A percentile compares a stretch with the other conserved stretches of the same genome.
Conservation (phyloP, 35 echinoderm and acorn worm genomes). For the Ophioderma brevispina region DNA sequence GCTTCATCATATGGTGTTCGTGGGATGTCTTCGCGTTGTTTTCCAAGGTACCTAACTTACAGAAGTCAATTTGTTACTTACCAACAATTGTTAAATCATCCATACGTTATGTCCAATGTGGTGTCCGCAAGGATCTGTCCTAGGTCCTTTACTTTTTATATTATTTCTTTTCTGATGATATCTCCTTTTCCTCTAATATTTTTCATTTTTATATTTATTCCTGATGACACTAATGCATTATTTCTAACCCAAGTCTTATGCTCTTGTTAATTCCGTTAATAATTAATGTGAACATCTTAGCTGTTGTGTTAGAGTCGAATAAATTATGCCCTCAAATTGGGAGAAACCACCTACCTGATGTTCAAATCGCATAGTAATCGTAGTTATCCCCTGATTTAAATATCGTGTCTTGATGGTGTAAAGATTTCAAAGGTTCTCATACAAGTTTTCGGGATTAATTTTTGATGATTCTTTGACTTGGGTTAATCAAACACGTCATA, state of each 20-base stretch:
- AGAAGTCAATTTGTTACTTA: constrained; percentile 50
- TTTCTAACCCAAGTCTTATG: not conserved
- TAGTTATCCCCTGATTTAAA: no score
- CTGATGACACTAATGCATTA: no score
- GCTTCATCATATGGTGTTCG: no score
- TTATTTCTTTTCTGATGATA: constrained; percentile 34
- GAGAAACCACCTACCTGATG: no score
- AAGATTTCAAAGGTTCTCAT: not conserved
- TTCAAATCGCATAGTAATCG: no score
- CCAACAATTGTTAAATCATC: not conserved
- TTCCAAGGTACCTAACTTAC: constrained; percentile 54
- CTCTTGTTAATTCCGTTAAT: not conserved
- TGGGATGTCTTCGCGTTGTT: constrained; percentile 64
- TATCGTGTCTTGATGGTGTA: no score
- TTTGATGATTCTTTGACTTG: not conserved
- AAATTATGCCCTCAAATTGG: no score
- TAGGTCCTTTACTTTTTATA: constrained; percentile 40
- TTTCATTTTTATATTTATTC: constrained; percentile 6
- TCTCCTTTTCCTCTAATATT: not conserved
- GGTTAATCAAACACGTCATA: not conserved
- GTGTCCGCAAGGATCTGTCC: constrained; percentile 42
- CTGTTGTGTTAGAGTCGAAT: not conserved
- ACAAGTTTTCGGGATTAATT: not conserved
- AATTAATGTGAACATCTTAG: not conserved
- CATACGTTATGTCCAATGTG: constrained; percentile 3